Base-by-base conservation (phyloP, 1,140 invertebrate species). In the Rhyzopertha dominica region DNA sequence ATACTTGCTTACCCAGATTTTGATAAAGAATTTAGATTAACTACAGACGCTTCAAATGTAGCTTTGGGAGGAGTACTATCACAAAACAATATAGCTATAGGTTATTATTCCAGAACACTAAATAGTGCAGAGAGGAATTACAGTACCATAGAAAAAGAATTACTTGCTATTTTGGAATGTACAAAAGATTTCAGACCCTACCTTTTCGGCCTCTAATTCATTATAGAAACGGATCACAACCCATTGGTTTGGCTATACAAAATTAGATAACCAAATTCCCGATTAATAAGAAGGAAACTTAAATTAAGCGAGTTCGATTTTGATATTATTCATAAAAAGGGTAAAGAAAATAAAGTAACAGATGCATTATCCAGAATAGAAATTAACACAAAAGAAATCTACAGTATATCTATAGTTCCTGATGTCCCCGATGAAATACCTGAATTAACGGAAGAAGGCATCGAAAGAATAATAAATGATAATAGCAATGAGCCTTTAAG, bases 121-220 rank as follows among this genome's bases (percentile, higher is more conserved):
- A 32, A 32, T 13, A 32, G 7, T 8, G 30, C 30, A 9, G 30
- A 32, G 13, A 7, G 30, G 7, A 32, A 32, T 14, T 32, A 32
- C 13, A 12, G 10, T 12, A 32, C 30, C 7, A 32, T 32, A 7
- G 30, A 62, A 58, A 1, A 51, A 67, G 2, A 53, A 67, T 36
- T 45, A 63, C 24, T 70, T 65, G 29, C 38, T 7, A 49, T 53
- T 16, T 19, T 49, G 10, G 46, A 43, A 37, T 19, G 47, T 1
- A 24, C 23, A 16, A 51, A 54, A 47, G 26, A 51, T 43, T 54
- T 31, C 13, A 2, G 50, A 4, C 50, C 50, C 5, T 50, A 53
- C 26, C 18, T 53, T 29, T 53, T 40, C 26, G 36, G 36, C 7
- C 3, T 10, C 10, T 13, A 38, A 49, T 19, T 49, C 43, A 1